Evolutionary conservation across 2,888 invertebrate genomes (phyloP).

Genomic region (Apamea sordens): DNA sequence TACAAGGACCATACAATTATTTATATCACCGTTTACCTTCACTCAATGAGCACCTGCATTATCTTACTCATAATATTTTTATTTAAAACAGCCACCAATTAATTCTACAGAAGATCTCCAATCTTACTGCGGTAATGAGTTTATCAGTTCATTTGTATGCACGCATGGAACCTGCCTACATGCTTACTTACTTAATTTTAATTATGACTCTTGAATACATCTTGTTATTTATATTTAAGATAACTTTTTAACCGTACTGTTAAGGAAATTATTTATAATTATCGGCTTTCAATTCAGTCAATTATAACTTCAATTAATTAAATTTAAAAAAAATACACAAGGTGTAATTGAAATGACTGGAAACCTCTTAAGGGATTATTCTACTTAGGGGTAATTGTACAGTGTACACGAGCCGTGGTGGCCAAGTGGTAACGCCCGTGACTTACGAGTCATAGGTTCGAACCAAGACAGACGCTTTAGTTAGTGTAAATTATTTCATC

Average conservation of each 20-base stretch:
- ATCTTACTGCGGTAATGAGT: slow-evolving; percentile 56
- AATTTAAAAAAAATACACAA: too few relatives aligned
- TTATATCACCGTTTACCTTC: slow-evolving; percentile 7
- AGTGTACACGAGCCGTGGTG: too few relatives aligned
- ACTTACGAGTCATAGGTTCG: too few relatives aligned
- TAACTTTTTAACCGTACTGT: slow-evolving; percentile 32
- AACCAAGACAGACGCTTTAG: too few relatives aligned
- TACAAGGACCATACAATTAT: neutral
- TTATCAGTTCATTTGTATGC: slow-evolving; percentile 69
- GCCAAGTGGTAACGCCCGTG: too few relatives aligned
- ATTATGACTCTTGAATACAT: slow-evolving; percentile 54
- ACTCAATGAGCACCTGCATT: slow-evolving; percentile 15
- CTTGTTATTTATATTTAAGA: slow-evolving; percentile 47
- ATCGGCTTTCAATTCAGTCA: slow-evolving; percentile 19
- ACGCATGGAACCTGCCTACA: slow-evolving; percentile 11
- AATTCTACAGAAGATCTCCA: slow-evolving; percentile 33
- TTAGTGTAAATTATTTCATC: too few relatives aligned
- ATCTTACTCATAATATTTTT: slow-evolving; percentile 41
- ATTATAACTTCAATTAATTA: too few relatives aligned
- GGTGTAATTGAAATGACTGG: too few relatives aligned
- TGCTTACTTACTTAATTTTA: slow-evolving; percentile 61
- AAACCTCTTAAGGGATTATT: too few relatives aligned
- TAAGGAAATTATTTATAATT: slow-evolving; percentile 31
- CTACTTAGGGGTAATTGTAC: too few relatives aligned
- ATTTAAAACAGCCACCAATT: slow-evolving; percentile 54